Evolutionary conservation across 2,888 invertebrate species (phyloP).

Genomic region (Meandrusa payeni): DNA sequence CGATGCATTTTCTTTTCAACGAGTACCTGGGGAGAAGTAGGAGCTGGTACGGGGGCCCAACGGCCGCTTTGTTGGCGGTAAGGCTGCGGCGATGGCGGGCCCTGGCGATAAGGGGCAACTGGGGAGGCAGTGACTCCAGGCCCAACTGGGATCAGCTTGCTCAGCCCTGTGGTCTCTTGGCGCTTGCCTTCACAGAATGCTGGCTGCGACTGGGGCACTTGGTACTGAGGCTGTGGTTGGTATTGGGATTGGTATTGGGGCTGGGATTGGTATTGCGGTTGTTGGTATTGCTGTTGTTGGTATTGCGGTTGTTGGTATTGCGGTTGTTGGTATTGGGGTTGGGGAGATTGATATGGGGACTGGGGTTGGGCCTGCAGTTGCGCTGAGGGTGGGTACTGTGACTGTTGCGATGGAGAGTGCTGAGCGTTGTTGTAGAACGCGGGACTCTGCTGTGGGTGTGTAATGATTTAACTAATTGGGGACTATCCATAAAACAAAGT

Average conservation of each 20-base stretch:
- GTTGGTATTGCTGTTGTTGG: conserved; percentile 28
- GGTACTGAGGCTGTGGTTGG: conserved; percentile 34
- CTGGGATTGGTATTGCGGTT: conserved; percentile 31
- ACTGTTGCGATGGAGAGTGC: conserved; percentile 57
- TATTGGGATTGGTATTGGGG: conserved; percentile 27
- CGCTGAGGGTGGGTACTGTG: conserved; percentile 29
- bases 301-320: conserved; percentile 25
- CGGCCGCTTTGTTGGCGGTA: conserved; percentile 64
- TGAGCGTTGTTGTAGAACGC: conserved; percentile 74
- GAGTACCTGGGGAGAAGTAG: conserved; percentile 73
- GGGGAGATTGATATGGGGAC: conserved; percentile 25
- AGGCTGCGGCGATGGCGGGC: conserved; percentile 64
- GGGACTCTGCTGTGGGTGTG: conserved; percentile 61
- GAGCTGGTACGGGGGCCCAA: conserved; percentile 74
- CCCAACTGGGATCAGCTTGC: conserved; percentile 71
- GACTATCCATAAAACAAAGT: conserved; percentile 24
- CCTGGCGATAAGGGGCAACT: conserved; percentile 50
- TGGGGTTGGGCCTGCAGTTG: conserved; percentile 19
- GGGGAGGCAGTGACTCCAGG: conserved; percentile 56
- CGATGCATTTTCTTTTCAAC: conserved; percentile 22
- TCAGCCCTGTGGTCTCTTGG: conserved; percentile 64
- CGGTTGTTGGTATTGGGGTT: conserved; percentile 27
- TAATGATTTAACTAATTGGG: conserved; percentile 33
- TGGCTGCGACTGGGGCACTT: conserved; percentile 45
- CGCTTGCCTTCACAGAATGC: conserved; percentile 59